Conservation (phyloP, 2,113 vertebrate species). For the Fregetta grallaria region DNA sequence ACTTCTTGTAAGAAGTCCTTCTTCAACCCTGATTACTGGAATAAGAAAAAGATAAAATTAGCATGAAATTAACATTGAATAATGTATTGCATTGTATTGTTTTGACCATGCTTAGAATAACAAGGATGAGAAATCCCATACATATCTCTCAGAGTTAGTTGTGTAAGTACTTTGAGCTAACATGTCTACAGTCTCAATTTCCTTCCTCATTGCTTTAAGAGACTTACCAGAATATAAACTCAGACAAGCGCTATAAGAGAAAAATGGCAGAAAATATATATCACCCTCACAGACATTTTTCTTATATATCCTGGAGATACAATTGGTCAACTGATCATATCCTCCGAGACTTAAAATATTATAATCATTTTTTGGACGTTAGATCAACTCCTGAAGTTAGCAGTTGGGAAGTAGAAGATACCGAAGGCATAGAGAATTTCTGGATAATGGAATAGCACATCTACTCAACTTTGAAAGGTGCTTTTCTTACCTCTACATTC, state of each 20-base stretch:
- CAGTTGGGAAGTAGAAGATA: background rate
- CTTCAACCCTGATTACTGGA: background rate
- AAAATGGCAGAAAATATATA: background rate
- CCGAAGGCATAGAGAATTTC: background rate
- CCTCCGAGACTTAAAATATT: background rate
- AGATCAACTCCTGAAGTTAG: background rate
- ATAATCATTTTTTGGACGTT: background rate
- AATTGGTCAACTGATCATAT: background rate
- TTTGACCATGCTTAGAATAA: background rate
- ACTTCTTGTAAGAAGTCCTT: background rate
- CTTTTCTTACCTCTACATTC: background rate
- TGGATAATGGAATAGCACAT: background rate
- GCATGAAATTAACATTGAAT: background rate
- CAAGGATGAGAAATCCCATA: background rate
- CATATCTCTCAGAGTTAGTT: background rate
- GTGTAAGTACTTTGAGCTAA: background rate
- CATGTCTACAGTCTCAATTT: background rate
- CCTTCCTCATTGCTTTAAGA: background rate
- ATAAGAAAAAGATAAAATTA: background rate
- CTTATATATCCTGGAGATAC: background rate
- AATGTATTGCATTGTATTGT: background rate
- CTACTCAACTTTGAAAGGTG: background rate
- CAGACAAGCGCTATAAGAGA: background rate
- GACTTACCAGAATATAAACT: background rate
- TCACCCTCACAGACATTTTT: background rate